phyloP scores from a whole-genome alignment of 2,113 vertebrate species.

The Blennius ocellaris region DNA sequence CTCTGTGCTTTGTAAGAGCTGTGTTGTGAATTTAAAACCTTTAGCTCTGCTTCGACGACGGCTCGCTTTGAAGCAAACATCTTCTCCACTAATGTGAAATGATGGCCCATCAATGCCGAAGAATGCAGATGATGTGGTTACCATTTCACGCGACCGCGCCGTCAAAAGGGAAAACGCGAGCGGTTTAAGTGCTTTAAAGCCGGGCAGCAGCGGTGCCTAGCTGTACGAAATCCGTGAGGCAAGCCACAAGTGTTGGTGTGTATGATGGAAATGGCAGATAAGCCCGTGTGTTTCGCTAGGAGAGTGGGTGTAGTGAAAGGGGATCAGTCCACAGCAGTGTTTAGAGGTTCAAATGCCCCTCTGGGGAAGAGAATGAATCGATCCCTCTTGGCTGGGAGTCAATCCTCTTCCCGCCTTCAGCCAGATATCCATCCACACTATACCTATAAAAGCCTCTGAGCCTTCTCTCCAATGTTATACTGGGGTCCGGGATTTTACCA shows the following conservation, averaged over 20 bases:
- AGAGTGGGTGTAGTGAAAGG: constrained; percentile 73
- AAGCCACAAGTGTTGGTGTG: constrained; percentile 44
- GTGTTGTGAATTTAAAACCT: neutral
- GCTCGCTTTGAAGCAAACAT: neutral
- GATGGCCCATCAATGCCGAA: neutral
- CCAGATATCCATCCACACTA: constrained; percentile 57
- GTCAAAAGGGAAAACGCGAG: constrained; percentile 22
- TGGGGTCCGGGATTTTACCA: constrained; percentile 19
- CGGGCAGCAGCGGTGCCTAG: constrained; percentile 32
- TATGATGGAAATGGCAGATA: constrained; percentile 70
- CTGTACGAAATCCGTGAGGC: constrained; percentile 62
- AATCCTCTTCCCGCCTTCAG: constrained; percentile 49
- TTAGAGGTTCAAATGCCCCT: constrained; percentile 74
- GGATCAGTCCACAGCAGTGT: constrained; percentile 77
- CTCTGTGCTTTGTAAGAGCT: neutral
- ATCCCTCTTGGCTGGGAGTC: constrained; percentile 67
- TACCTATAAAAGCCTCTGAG: constrained; percentile 36
- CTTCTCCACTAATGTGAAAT: neutral
- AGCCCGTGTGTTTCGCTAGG: constrained; percentile 59
- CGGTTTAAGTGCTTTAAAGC: constrained; percentile 26
- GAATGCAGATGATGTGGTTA: neutral
- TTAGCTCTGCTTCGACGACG: neutral
- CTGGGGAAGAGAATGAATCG: constrained; percentile 71
- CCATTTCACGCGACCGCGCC: constrained; percentile 14
- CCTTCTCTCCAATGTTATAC: constrained; percentile 29